Evolutionary conservation across 1,140 invertebrate genomes (phyloP).

Genomic region (Babylonia areolata): DNA sequence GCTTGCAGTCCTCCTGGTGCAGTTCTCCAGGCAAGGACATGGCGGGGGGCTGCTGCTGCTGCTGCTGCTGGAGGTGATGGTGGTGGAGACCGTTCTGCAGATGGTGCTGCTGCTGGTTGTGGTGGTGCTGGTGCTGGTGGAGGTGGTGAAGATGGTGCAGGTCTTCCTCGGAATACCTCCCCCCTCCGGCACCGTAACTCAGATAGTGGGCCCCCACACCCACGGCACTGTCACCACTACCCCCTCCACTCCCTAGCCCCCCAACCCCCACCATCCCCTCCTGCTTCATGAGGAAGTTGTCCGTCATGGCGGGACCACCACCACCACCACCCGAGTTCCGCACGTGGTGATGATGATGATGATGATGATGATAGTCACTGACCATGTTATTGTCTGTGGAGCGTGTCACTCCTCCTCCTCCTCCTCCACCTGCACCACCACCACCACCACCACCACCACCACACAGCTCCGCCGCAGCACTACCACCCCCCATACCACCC

Average conservation of each 20-base stretch:
- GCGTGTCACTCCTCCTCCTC: neutral
- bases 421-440: neutral
- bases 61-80: neutral
- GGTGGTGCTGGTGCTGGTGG: neutral
- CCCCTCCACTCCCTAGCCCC: neutral
- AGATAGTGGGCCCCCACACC: neutral
- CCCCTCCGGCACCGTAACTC: slow-evolving; percentile 8
- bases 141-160: slow-evolving; percentile 31
- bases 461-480: slow-evolving; percentile 39
- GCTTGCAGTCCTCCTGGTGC: neutral
- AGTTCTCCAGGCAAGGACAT: neutral
- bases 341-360: neutral
- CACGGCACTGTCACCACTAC: neutral
- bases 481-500: slow-evolving; percentile 23
- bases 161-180: slow-evolving; percentile 14
- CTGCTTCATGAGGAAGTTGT: slow-evolving; percentile 37
- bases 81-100: neutral
- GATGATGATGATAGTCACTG: neutral
- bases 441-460: slow-evolving; percentile 34
- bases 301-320: slow-evolving; percentile 3
- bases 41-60: neutral
- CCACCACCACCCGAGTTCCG: too few relatives aligned
- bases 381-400: slow-evolving; percentile 20
- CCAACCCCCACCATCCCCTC: neutral
- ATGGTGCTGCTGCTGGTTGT: neutral